Evolutionary conservation across 2,113 vertebrate species (phyloP).

Genomic region (Hemiscyllium ocellatum): DNA sequence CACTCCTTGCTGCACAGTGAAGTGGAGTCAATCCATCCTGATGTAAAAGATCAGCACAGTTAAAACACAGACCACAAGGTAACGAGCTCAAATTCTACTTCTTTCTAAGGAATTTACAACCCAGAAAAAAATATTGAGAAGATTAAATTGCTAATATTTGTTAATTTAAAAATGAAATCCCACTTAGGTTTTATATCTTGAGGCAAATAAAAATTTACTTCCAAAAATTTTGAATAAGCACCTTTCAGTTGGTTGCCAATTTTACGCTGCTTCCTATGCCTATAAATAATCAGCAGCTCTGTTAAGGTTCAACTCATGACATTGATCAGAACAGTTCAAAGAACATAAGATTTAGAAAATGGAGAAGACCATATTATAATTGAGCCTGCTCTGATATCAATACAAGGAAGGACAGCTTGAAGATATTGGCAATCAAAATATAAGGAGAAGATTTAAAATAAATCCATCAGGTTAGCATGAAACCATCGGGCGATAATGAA

Average conservation of each 20-base stretch:
- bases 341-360: background rate
- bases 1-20: conserved; percentile 90
- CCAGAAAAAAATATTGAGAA: background rate
- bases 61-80: conserved; percentile 32
- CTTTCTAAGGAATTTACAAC: background rate
- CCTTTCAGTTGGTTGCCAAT: background rate
- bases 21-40: conserved; percentile 93
- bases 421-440: background rate
- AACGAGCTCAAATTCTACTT: fast-evolving
- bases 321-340: background rate
- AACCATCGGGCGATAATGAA: background rate
- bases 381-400: background rate
- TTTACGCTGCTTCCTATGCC: background rate
- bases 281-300: background rate
- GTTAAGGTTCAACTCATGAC: background rate
- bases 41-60: conserved; percentile 40
- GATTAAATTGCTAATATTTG: background rate
- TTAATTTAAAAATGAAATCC: background rate
- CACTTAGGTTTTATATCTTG: background rate
- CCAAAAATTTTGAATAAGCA: background rate
- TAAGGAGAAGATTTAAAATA: background rate
- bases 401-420: background rate
- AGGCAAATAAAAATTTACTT: background rate
- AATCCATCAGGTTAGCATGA: background rate
- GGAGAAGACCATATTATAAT: background rate